Evolutionary conservation across 2,797 vertebrate genomes (phyloP), one percentile per base, ranked within the genome.

Genomic region (Podarcis lilfordi): DNA sequence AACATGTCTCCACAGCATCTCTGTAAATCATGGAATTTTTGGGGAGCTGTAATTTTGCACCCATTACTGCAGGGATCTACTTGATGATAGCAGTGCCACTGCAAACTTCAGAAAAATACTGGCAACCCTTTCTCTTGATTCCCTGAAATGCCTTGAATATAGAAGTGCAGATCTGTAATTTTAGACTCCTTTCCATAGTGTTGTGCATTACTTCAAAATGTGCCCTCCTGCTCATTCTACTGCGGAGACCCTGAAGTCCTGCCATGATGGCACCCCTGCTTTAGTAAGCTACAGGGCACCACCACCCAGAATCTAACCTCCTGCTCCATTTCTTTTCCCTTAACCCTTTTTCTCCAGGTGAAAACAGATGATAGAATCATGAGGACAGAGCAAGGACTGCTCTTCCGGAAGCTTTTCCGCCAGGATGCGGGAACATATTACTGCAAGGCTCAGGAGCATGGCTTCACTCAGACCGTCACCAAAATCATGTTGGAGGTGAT

Each of bases 321-420:
- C 66, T 84, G 2, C 10, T 71, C 66, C n/a, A 9, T 83, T 71
- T 37, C 5, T 74, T 71, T 0, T 0, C 17, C 95, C 25, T 11
- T 15, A 19, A 21, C 1, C 1, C 1, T 2, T 71, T 35, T 19
- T 61, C 0, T 0, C 32, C 95, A 99, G 98, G 98, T 99, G 86
- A 98, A 98, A 95, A 97, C 97, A 0, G 98, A 99, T 0, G 98
- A 99, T 45, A 97, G 98, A 0, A 95, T 99, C 74, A 94, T 98
- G 93, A 96, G 97, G 37, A 98, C 96, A 0, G 98, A 98, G 69
- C 98, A 97, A 0, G 98, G 98, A 77, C 97, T 99, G 91, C 96
- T 99, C 29, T 98, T 99, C 91, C 98, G 98, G 3, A 97, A 89
- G 64, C 97, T 99, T 90, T 97, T 97, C 94, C 97, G 92, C 37